Base-by-base conservation (phyloP, 2,888 invertebrate species). In the Eueremaeus valkanovi region DNA sequence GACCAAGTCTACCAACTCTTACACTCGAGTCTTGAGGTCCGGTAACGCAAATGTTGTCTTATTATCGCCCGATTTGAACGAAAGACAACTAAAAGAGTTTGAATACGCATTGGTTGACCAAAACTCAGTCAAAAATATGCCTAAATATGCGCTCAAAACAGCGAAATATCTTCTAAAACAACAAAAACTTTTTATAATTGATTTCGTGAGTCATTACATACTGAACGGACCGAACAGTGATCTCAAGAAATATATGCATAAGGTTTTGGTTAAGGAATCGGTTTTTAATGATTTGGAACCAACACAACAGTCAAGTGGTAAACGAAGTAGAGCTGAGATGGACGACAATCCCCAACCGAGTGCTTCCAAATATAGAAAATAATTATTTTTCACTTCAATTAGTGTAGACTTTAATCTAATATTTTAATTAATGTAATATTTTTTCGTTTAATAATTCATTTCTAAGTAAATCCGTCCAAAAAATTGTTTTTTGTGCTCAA, bases 151-250 rank as follows among this genome's bases (percentile, higher is more conserved):
- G 21, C 3, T 55, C 8, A 55, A 55, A 55, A 18, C 21, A 3
- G 55, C 55, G 1, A 55, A 27, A 55, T 9, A 3, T 3, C 21
- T 55, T 6, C 8, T 21, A 55, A 55, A 3, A 24, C 21, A 24
- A 27, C 18, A 24, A 21, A 55, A 55, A 13, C 13, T 55, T 3
- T 55, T 55, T 3, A 55, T 21, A 55, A 55, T 55, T 27, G 55
- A 55, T 55, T 55, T 55, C 29, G 18, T 55, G 3, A 55, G 55
- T 55, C 55, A 55, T 55, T 55, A 55, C 24, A 55, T 55, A 55
- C 29, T 55, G 3, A 55, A 55, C 29, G 55, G 55, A 21, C 55
- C 55, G 13, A 55, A 27, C 8, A 9, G 24, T 9, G 55, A 55
- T 13, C 6, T 13, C 6, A 55, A 55, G 21, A 2, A 9, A 8